Base-by-base conservation (phyloP, 1,140 invertebrate species). In the Anoplophora glabripennis region DNA sequence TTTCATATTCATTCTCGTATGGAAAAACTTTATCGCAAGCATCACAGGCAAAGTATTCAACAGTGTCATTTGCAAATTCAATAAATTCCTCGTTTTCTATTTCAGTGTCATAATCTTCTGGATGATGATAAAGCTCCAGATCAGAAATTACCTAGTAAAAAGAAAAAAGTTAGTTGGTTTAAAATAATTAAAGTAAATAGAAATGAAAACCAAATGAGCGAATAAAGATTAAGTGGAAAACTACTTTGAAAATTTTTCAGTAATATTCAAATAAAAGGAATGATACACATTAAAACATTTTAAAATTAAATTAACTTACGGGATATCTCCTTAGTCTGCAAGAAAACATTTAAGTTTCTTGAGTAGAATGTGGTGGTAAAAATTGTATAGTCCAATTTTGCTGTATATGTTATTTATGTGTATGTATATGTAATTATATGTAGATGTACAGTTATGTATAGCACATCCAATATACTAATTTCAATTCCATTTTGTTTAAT, bases 1-100 rank as follows among this genome's bases (percentile, higher is more conserved):
- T 76, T 41, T 84, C 67, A 45, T 88, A 81, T 59, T 80, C 71
- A 15, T 84, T 77, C 42, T 77, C 61, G 5, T 77, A 81, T 42
- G 75, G 73, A 73, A 92, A 91, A 37, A 84, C 81, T 74, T 84
- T 80, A 64, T 90, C 89, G 75, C 92, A 94, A 37, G 83, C 80
- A 68, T 90, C 87, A 77, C 92, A 94, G 72, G 79, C 53, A 17
- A 61, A 67, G 12, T n/a, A 38, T 17, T 5, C 34, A 2, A 28
- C 5, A 3, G 5, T 5, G 2, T 28, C 21, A 28, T 28, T 28
- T 28, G 21, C 2, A 28, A 28, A 28, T 28, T 28, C 21, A 28
- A 28, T 28, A 28, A 28, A 28, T 5, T 5, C 21, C 21, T 28
- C 21, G 2, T 5, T 53, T 46, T 35, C 12, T 33, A 44, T 28